These are phyloP conservation scores for Spodoptera frugiperda DNA, from an alignment of 1,140 invertebrate species.

Conservation along the genomic window DNA sequence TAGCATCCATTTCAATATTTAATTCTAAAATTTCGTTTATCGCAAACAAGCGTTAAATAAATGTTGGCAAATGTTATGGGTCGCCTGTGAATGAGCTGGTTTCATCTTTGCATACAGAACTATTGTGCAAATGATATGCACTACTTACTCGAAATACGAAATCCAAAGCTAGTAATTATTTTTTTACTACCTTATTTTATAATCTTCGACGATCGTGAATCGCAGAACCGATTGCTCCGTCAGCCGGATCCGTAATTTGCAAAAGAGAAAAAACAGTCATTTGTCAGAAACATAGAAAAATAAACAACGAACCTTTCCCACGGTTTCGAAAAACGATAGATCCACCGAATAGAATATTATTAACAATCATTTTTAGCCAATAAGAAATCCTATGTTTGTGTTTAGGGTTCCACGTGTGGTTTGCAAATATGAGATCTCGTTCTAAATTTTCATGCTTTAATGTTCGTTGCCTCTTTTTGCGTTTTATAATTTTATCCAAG, in stretches of 20 bases:
- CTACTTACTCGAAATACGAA: conserved; percentile 70
- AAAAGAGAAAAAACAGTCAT: conserved; percentile 65
- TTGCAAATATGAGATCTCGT: conserved; percentile 26
- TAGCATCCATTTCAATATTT: conserved; percentile 46
- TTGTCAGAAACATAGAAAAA: conserved; percentile 62
- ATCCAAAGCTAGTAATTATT: conserved; percentile 62
- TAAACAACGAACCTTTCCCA: conserved; percentile 69
- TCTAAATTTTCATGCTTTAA: neutral
- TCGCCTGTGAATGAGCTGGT: conserved; percentile 53
- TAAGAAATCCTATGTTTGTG: conserved; percentile 49
- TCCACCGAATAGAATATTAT: conserved; percentile 51
- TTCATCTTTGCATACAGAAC: conserved; percentile 59
- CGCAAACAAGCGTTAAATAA: conserved; percentile 58
- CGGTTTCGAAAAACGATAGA: conserved; percentile 56
- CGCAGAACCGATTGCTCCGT: conserved; percentile 70
- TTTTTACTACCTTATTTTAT: conserved; percentile 58
- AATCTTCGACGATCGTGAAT: conserved; percentile 60
- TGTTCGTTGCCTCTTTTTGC: no score
- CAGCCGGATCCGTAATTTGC: conserved; percentile 65
- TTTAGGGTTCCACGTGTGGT: conserved; percentile 35
- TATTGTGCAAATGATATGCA: conserved; percentile 64
- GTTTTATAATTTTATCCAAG: no score
- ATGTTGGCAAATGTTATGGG: conserved; percentile 54
- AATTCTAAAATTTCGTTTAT: conserved; percentile 52
- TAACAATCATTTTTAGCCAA: conserved; percentile 52